phyloP scores from a whole-genome alignment of 2,113 vertebrate genomes.

The Seriola aureovittata region DNA sequence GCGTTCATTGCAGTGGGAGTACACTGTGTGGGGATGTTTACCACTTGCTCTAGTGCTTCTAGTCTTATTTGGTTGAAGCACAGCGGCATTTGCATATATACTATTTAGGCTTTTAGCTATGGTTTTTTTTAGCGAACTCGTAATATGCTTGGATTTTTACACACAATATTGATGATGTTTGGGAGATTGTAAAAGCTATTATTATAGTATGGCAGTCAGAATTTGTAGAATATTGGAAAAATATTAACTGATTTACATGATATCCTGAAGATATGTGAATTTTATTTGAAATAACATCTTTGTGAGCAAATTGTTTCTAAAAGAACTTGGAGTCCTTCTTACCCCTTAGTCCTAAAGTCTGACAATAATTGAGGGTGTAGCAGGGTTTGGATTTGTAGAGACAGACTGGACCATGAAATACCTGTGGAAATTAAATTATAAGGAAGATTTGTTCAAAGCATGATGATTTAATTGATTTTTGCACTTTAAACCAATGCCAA shows the following conservation, averaged over 20 bases:
- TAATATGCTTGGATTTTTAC: background rate
- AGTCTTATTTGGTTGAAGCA: slow-evolving; percentile 21
- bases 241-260: background rate
- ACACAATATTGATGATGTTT: background rate
- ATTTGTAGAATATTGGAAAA: background rate
- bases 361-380: background rate
- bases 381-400: slow-evolving; percentile 19
- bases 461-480: slow-evolving; percentile 65
- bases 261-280: background rate
- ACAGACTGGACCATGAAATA: slow-evolving; percentile 46
- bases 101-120: background rate
- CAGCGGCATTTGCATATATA: slow-evolving; percentile 11
- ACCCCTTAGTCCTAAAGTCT: background rate
- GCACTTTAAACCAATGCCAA: background rate
- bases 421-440: slow-evolving; percentile 45
- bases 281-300: slow-evolving; percentile 10
- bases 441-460: slow-evolving; percentile 59
- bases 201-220: background rate
- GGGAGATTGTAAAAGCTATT: background rate
- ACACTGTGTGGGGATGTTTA: slow-evolving; percentile 72
- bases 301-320: background rate
- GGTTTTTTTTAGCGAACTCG: background rate
- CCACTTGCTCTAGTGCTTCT: slow-evolving; percentile 45
- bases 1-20: slow-evolving; percentile 81
- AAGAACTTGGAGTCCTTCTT: background rate